Evolutionary conservation across 2,113 vertebrate genomes (phyloP).

Genomic region (Isichthys henryi): DNA sequence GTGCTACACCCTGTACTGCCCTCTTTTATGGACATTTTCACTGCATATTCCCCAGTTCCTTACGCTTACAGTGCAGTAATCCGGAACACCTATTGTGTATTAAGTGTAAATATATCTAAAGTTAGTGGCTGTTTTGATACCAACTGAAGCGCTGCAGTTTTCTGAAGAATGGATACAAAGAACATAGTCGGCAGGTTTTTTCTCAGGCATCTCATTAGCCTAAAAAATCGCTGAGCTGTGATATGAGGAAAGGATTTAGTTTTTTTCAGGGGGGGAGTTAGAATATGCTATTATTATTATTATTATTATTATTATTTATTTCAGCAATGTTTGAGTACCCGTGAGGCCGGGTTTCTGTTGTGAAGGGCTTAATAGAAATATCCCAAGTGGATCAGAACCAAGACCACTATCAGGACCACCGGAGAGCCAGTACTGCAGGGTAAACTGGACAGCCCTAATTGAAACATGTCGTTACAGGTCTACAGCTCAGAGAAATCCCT

Average conservation of each 20-base stretch:
- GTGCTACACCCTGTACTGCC: background rate
- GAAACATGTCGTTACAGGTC: constrained; percentile 12
- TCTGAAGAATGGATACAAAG: background rate
- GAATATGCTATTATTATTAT: background rate
- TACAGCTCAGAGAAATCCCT: background rate
- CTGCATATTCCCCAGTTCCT: background rate
- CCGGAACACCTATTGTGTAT: background rate
- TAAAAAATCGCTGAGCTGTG: background rate
- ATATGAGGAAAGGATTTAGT: background rate
- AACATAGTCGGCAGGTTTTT: background rate
- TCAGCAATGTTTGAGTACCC: background rate
- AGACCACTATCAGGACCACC: background rate
- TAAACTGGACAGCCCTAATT: constrained; percentile 1
- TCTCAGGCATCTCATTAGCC: background rate
- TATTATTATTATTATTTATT: background rate
- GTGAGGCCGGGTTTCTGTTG: background rate
- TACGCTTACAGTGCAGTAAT: background rate
- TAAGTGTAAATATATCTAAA: background rate
- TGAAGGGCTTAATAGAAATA: background rate
- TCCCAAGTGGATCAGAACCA: background rate
- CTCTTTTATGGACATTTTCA: background rate
- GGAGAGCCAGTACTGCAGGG: background rate
- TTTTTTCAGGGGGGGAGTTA: background rate
- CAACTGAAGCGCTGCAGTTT: background rate
- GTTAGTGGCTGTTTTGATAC: background rate